Percentiles rank a stretch among this genome's conserved stretches.
Evolutionary conservation across 2,888 invertebrate species (phyloP).

Genomic region (Drosophila formosana): DNA sequence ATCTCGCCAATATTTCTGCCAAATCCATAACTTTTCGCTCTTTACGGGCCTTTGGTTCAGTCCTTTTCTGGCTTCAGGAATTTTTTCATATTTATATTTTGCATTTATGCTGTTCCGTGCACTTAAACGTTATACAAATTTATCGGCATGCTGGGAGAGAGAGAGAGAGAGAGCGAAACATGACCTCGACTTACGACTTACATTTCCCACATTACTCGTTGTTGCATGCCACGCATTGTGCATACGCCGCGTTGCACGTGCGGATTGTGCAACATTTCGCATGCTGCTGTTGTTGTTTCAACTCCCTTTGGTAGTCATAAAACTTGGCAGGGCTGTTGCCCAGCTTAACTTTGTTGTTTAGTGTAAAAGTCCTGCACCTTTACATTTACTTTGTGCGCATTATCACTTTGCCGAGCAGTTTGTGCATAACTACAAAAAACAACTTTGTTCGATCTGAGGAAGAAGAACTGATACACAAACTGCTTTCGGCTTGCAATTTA

Average conservation of each 20-base stretch:
- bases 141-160: constrained; percentile 32
- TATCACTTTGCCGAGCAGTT: constrained; percentile 64
- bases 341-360: constrained; percentile 77
- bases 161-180: constrained; percentile 3
- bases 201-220: constrained; percentile 6
- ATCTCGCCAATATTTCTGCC: constrained; percentile 4
- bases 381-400: constrained; percentile 75
- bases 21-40: constrained; percentile 20
- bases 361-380: constrained; percentile 63
- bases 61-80: constrained; percentile 1
- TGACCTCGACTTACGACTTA: constrained; percentile 35
- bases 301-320: constrained; percentile 48
- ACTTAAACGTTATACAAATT: constrained; percentile 42
- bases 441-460: constrained; percentile 71
- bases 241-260: constrained; percentile 69
- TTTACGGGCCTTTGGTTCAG: constrained; percentile 17
- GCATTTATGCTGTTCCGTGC: constrained; percentile 37
- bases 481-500: constrained; percentile 70
- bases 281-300: constrained; percentile 19
- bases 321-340: constrained; percentile 48
- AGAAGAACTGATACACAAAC: constrained; percentile 50
- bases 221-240: constrained; percentile 40
- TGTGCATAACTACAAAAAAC: constrained; percentile 32
- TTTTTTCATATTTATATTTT: constrained; percentile 30
- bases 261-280: constrained; percentile 61